These are phyloP conservation scores for Drepana arcuata DNA, from an alignment of 1,140 invertebrate genomes.

Conservation along the genomic window DNA sequence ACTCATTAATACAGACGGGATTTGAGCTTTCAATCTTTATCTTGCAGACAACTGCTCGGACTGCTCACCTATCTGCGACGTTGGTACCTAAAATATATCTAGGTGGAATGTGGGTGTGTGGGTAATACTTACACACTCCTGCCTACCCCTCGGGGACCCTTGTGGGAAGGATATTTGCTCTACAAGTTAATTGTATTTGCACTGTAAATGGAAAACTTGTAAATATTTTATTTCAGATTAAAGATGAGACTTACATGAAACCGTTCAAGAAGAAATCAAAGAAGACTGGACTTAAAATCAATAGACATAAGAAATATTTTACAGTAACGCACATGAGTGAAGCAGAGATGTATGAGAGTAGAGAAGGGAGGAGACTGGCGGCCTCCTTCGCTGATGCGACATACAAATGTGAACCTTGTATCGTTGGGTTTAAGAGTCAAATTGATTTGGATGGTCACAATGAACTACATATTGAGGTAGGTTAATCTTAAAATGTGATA, in stretches of 20 bases:
- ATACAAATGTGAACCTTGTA: constrained; percentile 36
- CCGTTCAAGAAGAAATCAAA: constrained; percentile 8
- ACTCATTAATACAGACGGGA: no score
- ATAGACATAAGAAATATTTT: constrained; percentile 14
- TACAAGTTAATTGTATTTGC: no score
- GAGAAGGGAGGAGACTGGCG: constrained; percentile 10
- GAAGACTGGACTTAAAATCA: neutral
- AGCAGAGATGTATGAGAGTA: constrained; percentile 17
- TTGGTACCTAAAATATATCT: no score
- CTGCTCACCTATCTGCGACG: no score
- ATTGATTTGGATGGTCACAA: constrained; percentile 26
- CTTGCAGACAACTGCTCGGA: no score
- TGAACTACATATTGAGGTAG: constrained; percentile 24
- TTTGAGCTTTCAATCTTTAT: no score
- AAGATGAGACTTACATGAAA: constrained; percentile 5
- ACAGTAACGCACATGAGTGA: constrained; percentile 14
- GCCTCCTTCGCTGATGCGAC: constrained; percentile 9
- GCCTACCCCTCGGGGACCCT: no score
- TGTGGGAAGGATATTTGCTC: no score
- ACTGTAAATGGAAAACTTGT: constrained; percentile 1
- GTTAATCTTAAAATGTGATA: no score
- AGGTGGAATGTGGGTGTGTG: no score
- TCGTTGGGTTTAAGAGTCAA: constrained; percentile 26
- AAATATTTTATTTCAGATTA: constrained; percentile 1
- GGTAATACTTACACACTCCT: no score